Base-by-base conservation (phyloP, 2,113 vertebrate genomes). In the Melierax canorus region DNA sequence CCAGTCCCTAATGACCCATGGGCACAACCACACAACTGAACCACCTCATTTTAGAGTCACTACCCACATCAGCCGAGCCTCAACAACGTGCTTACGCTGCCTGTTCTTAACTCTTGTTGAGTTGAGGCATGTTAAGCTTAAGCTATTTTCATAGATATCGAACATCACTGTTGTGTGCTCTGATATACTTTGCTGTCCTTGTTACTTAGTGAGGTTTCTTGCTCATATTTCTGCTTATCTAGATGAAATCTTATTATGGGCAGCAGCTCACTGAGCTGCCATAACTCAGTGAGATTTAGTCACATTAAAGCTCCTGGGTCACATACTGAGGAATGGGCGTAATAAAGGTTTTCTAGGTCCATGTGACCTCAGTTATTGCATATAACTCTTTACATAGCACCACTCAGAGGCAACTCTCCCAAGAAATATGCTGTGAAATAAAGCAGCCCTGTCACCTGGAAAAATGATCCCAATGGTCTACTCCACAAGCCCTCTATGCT, bases 381-480 rank as follows among this genome's bases (percentile, higher is more conserved):
- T 67, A 15, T 15, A 72, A 24, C 55, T 55, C 59, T 74, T 51
- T 48, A 45, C 23, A 21, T 66, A n/a, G 10, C 50, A 59, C 24
- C 41, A 22, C 24, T 36, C 14, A 36, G 39, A 68, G 55, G n/a
- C 24, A n/a, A 12, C 5, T 12, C 6, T 41, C 5, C 30, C 9
- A 9, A 7, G 7, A 88, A 63, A 27, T 15, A 9, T 0, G 8
- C 39, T 32, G 45, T 55, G 66, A 36, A 48, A 27, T 14, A 41
- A 77, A 39, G 8, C 59, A 22, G 30, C 18, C n/a, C 34, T 15
- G 6, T 6, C 19, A 4, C 30, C 26, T 21, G 8, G 7, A 48
- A 45, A 23, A 75, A 16, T 3, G 0, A 74, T n/a, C 60, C 46
- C 53, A 14, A 1, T 9, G 13, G 6, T 13, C 66, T 66, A 2